Evolutionary conservation across 2,797 vertebrate species (phyloP).

Genomic region (Thaleichthys pacificus): DNA sequence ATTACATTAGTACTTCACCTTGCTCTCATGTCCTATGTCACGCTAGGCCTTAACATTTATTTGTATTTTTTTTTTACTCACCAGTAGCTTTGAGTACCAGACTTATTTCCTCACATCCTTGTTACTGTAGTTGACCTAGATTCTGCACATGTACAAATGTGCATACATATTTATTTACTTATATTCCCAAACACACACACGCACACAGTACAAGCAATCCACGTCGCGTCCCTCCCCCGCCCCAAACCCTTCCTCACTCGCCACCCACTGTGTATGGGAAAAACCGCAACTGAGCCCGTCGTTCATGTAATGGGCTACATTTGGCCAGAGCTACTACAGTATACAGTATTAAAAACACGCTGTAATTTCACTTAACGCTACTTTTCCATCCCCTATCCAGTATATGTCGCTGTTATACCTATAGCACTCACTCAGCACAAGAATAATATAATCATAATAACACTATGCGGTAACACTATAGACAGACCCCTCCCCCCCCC

Average conservation of each 20-base stretch:
- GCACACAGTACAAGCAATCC: constrained; percentile 87
- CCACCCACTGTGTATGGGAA: constrained; percentile 3
- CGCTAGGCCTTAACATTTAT: constrained; percentile 49
- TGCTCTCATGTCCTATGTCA: constrained; percentile 50
- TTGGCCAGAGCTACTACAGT: constrained; percentile 32
- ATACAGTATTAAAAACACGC: constrained; percentile 7
- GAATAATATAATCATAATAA: constrained; percentile 73
- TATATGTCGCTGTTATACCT: constrained; percentile 81
- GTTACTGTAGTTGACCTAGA: constrained; percentile 50
- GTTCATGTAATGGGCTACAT: constrained; percentile 18
- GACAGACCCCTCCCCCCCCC: constrained; percentile 20
- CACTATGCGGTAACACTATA: constrained; percentile 64
- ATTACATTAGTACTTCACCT: constrained; percentile 64
- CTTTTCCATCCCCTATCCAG: constrained; percentile 19
- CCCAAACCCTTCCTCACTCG: constrained; percentile 11
- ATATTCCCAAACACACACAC: constrained; percentile 33
- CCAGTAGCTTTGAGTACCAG: constrained; percentile 87
- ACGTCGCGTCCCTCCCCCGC: constrained; percentile 52
- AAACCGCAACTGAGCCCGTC: neutral
- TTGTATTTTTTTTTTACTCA: constrained; percentile 79
- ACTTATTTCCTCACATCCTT: constrained; percentile 75
- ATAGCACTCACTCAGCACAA: constrained; percentile 90
- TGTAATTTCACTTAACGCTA: neutral
- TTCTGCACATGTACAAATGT: constrained; percentile 43
- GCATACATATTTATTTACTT: constrained; percentile 54